Base-by-base conservation (phyloP, 2,797 vertebrate genomes). In the Natrix natrix region DNA sequence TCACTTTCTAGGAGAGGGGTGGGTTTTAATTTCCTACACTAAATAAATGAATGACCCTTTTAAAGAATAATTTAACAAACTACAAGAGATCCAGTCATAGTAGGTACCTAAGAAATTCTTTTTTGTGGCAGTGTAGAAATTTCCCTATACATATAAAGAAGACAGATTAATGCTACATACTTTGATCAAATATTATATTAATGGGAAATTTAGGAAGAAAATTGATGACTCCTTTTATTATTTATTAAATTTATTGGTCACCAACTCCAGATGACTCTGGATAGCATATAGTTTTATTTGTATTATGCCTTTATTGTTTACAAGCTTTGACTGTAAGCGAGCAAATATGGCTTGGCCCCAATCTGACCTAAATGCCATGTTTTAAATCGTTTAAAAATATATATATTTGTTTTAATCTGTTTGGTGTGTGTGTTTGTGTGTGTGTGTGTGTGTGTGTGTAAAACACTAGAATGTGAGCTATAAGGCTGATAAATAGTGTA, bases 371-470 rank as follows among this genome's bases (percentile, higher is more conserved):
- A 83, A 26, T 48, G 13, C 78, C 2, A 2, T 48, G 8, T 17
- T 13, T 74, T 55, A 93, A 86, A 14, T 91, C 16, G 60, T 86
- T 94, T 95, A 83, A 90, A 92, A 96, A 95, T 37, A 90, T 92
- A 37, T 88, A 74, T n/a, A n/a, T n/a, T 66, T 66, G 3, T 52
- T 86, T 54, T 28, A 61, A 11, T 17, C 16, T 13, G 17, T 48
- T 89, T 32, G 8, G 3, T 11, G 24, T 60, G 59, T 60, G 7
- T 60, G 59, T 59, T 20, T 24, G 22, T 60, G 59, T 60, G 7
- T 60, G 59, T 60, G 5, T 17, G 56, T 16, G 13, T 56, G 12
- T 57, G 24, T 61, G 24, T 61, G 24, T 26, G 0, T 61, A 61
- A 61, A 61, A 28, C 24, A 61, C 10, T 61, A 91, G 8, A 59